Base-by-base conservation (phyloP, 2,113 vertebrate species). In the Dissostichus mawsoni region DNA sequence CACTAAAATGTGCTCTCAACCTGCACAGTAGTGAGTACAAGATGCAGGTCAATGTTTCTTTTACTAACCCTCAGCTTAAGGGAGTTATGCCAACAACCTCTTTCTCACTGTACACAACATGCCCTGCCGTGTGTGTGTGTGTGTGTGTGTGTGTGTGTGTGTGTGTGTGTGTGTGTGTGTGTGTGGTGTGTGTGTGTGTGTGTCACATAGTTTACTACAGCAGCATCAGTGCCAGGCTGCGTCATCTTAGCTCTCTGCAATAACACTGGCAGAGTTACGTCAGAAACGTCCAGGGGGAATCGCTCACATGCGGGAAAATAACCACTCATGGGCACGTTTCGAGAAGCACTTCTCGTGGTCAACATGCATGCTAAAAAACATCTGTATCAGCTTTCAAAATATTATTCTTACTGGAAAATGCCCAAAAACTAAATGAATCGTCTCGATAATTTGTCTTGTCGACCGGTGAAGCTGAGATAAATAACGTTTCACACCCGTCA, bases 161-260 rank as follows among this genome's bases (percentile, higher is more conserved):
- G 41, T 72, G 61, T 73, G 64, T 76, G 61, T 62, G 67, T 79
- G 11, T 75, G 29, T 77, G n/a, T 78, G 50, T 78, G 23, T 72
- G 41, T 72, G 61, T 73, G 64, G 61, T 73, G 64, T 75, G 61
- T 62, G 67, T 79, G 25, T 10, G 33, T 36, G 58, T 17, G 36
- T 61, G 78, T 66, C 71, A 74, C 64, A 74, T 62, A 72, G 80
- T 89, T 89, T 80, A 90, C 84, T 76, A 71, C 72, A 80, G 57
- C 58, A 48, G 68, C 56, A 78, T 87, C 67, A 25, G 78, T 91
- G 85, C 90, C 90, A 87, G 82, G 58, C 78, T 87, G 80, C 86
- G 80, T 92, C 90, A 92, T 75, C 57, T 58, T 83, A 82, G 52
- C 47, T 82, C 69, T 41, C 53, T 88, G 78, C 65, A 93, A 83